Percentiles rank a stretch among this genome's conserved stretches.
phyloP scores from a whole-genome alignment of 2,888 invertebrate genomes.

The Physocephala rufipes region DNA sequence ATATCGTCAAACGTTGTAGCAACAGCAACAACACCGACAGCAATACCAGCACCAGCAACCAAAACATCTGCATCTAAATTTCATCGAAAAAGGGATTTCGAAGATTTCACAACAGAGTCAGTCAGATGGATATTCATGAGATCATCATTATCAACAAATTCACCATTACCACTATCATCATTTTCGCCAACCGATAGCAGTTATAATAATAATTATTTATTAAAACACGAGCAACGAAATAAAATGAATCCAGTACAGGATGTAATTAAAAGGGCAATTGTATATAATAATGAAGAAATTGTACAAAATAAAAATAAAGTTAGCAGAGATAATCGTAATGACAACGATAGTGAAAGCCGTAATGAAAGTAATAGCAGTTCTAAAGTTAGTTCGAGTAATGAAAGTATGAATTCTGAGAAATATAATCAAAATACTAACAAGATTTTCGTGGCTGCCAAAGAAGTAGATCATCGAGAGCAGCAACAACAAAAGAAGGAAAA shows the following conservation, averaged over 20 bases:
- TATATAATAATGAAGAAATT: constrained; percentile 9
- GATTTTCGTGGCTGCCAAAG: constrained; percentile 33
- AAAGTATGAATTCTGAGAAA: constrained; percentile 29
- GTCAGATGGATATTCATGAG: not conserved
- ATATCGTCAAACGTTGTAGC: constrained; percentile 38
- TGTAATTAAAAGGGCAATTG: not conserved
- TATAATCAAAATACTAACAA: constrained; percentile 39
- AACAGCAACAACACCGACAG: constrained; percentile 28
- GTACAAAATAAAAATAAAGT: constrained; percentile 38
- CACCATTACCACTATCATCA: not conserved
- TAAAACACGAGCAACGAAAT: constrained; percentile 2
- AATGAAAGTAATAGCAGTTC: constrained; percentile 24
- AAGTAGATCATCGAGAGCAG: too few species aligned
- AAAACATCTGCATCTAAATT: not conserved
- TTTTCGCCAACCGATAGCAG: not conserved
- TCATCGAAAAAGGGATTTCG: not conserved
- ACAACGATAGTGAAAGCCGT: not conserved
- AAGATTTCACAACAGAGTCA: not conserved
- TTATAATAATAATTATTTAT: constrained; percentile 12
- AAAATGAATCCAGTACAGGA: not conserved
- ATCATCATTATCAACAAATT: not conserved
- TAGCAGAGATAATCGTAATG: constrained; percentile 36
- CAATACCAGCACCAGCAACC: constrained; percentile 27
- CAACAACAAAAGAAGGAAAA: constrained; percentile 8
- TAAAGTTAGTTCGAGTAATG: constrained; percentile 37